phyloP scores from a whole-genome alignment of 2,113 vertebrate genomes.

The Phalacrocorax brasilianus region DNA sequence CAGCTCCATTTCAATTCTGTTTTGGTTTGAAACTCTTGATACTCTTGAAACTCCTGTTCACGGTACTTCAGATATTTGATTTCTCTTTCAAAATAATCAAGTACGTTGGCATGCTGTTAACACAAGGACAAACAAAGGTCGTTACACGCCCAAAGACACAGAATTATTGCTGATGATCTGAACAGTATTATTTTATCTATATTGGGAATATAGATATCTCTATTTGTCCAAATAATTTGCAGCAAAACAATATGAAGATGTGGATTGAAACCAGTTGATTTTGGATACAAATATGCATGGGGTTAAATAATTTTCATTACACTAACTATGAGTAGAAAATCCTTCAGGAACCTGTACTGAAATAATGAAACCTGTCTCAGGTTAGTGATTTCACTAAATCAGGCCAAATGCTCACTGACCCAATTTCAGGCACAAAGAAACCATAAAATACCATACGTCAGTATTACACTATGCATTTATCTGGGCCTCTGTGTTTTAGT shows the following conservation, averaged over 20 bases:
- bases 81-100: constrained; percentile 83
- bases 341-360: neutral
- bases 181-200: neutral
- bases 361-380: neutral
- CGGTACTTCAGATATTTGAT: constrained; percentile 77
- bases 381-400: neutral
- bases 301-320: neutral
- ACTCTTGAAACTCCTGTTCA: constrained; percentile 49
- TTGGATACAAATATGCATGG: neutral
- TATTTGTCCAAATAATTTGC: neutral
- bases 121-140: neutral
- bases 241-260: neutral
- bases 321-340: neutral
- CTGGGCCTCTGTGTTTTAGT: neutral
- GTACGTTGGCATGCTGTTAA: constrained; percentile 72
- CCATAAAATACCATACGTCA: neutral
- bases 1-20: constrained; percentile 54
- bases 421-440: neutral
- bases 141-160: neutral
- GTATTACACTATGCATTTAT: neutral
- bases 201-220: neutral
- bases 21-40: constrained; percentile 54
- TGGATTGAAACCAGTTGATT: neutral
- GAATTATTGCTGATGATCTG: neutral
- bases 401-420: neutral